A percentile compares a stretch with the other conserved stretches of the same genome.
Conservation (phyloP, 2,888 invertebrate genomes). For the Pimpla rufipes region DNA sequence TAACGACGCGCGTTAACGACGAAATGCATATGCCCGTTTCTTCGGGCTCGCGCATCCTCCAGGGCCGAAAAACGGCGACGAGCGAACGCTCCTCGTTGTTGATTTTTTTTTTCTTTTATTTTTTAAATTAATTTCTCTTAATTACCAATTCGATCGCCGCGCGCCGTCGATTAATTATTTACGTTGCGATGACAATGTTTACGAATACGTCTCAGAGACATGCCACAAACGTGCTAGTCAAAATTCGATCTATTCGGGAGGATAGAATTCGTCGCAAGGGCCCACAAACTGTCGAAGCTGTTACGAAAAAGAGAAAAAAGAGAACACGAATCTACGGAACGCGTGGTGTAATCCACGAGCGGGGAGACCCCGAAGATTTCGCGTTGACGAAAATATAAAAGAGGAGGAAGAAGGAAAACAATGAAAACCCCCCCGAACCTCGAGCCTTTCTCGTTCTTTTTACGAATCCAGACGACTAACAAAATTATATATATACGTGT, state of each 20-base stretch:
- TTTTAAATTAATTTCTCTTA: constrained; percentile 10
- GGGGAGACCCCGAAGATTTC: constrained; percentile 17
- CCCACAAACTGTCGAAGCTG: constrained; percentile 46
- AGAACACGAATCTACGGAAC: constrained; percentile 10
- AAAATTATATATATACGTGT: constrained; percentile 61
- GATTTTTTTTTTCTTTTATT: constrained; percentile 46
- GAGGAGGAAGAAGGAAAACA: constrained; percentile 1
- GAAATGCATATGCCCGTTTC: constrained; percentile 22
- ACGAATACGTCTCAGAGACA: constrained; percentile 48
- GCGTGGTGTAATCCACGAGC: constrained; percentile 46
- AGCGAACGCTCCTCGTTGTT: constrained; percentile 39
- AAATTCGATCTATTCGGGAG: constrained; percentile 80
- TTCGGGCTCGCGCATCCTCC: constrained; percentile 43
- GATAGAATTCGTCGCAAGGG: constrained; percentile 57
- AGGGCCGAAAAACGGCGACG: constrained; percentile 43
- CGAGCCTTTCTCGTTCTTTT: constrained; percentile 72
- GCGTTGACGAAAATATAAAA: constrained; percentile 12
- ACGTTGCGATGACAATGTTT: constrained; percentile 55
- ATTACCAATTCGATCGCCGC: not conserved
- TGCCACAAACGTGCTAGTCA: constrained; percentile 81
- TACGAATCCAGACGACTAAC: constrained; percentile 77
- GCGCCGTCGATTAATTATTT: constrained; percentile 19
- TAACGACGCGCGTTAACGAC: constrained; percentile 14
- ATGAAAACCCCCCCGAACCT: not conserved
- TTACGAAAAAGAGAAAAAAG: constrained; percentile 42